Conservation (phyloP, 2,113 vertebrate species). For the Dasyprocta punctata region DNA sequence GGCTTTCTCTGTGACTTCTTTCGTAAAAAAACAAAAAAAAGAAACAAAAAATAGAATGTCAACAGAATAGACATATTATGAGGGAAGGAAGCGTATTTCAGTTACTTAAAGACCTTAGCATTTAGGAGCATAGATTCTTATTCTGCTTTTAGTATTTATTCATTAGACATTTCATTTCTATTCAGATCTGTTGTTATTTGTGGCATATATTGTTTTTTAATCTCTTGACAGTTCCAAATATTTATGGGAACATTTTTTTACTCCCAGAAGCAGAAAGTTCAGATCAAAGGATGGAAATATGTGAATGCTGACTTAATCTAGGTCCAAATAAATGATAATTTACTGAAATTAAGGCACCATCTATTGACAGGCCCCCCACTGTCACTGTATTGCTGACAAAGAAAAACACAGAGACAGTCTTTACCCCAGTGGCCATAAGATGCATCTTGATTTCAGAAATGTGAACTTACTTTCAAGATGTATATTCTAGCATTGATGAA, state of each 20-base stretch:
- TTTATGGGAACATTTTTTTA: slow-evolving; percentile 25
- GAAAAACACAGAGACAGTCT: not conserved
- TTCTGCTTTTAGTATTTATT: slow-evolving; percentile 38
- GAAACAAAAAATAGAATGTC: not conserved
- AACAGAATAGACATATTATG: not conserved
- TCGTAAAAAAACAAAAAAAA: not conserved
- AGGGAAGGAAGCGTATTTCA: not conserved
- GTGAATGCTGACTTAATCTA: slow-evolving; percentile 39
- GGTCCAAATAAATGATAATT: slow-evolving; percentile 35
- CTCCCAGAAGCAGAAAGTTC: slow-evolving; percentile 48
- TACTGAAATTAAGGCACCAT: not conserved
- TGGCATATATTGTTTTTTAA: slow-evolving; percentile 39
- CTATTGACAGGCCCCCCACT: not conserved
- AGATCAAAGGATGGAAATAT: slow-evolving; percentile 13
- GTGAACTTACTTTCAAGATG: not conserved
- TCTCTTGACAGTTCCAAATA: slow-evolving; percentile 53
- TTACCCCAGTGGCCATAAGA: not conserved
- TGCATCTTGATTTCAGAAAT: slow-evolving; percentile 34
- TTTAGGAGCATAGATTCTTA: slow-evolving; percentile 19
- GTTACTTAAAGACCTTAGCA: slow-evolving; percentile 34
- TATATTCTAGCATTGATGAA: not conserved
- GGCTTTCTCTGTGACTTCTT: not conserved
- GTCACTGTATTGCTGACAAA: not conserved
- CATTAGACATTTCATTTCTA: slow-evolving; percentile 6
- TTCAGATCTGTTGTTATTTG: slow-evolving; percentile 41